Percentiles rank a stretch among this genome's conserved stretches.
Evolutionary conservation across 2,888 invertebrate genomes (phyloP).

Genomic region (Drosophila austrosaltans): DNA sequence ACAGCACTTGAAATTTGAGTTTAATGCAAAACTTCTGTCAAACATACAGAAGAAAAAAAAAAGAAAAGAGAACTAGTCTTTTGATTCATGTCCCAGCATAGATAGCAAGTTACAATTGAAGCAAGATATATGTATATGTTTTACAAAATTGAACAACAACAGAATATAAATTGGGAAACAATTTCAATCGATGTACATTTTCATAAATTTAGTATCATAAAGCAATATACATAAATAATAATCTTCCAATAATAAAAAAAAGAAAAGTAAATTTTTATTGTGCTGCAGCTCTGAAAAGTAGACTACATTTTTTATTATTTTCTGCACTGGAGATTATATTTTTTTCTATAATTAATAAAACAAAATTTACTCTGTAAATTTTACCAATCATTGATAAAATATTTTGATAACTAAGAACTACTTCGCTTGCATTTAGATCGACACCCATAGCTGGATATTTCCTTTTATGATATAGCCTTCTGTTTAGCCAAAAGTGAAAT

Average conservation of each 20-base stretch:
- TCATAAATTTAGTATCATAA: not conserved
- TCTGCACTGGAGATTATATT: no score
- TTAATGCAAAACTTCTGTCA: constrained; percentile 35
- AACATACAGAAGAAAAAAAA: constrained; percentile 7
- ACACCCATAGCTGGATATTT: not conserved
- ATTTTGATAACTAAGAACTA: no score
- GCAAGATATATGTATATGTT: not conserved
- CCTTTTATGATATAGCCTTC: not conserved
- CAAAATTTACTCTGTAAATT: no score
- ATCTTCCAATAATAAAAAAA: not conserved
- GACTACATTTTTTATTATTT: no score
- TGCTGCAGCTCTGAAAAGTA: no score
- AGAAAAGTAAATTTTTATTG: not conserved
- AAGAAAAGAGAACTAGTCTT: not conserved
- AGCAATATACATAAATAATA: not conserved
- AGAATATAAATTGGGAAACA: not conserved
- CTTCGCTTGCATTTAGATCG: no score
- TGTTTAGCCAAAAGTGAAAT: not conserved
- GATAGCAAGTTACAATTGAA: not conserved
- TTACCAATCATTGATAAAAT: no score
- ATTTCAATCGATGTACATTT: not conserved
- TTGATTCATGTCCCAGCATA: constrained; percentile 1
- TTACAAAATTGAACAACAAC: not conserved
- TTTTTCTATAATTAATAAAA: no score
- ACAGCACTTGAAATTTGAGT: constrained; percentile 46